A percentile compares a stretch with the other conserved stretches of the same genome.
Evolutionary conservation across 2,113 vertebrate genomes (phyloP).

Genomic region (rat (Rattus norvegicus)): DNA sequence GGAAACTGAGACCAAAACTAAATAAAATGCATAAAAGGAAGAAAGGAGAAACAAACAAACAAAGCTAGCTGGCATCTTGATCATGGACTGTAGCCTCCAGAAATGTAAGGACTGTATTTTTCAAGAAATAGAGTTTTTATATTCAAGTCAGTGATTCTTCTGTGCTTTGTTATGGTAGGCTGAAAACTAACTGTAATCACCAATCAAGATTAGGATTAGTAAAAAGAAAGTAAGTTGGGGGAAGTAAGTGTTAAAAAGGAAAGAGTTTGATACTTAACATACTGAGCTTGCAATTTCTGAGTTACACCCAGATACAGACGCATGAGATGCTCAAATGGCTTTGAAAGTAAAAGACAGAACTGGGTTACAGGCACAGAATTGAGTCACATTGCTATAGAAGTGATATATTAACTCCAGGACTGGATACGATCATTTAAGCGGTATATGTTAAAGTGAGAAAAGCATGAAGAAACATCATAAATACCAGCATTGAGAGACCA

Average conservation of each 20-base stretch:
- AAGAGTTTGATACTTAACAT: neutral
- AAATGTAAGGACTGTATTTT: neutral
- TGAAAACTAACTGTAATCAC: conserved; percentile 22
- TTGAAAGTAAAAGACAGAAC: conserved; percentile 52
- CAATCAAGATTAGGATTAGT: neutral
- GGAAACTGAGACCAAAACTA: neutral
- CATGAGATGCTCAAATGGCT: neutral
- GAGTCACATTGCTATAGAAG: neutral
- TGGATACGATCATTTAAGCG: conserved; percentile 36
- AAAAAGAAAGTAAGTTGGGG: neutral
- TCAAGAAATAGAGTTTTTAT: neutral
- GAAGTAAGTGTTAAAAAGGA: neutral
- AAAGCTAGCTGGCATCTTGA: neutral
- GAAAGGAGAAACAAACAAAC: neutral
- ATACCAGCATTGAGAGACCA: conserved; percentile 10
- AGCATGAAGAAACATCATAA: conserved; percentile 50
- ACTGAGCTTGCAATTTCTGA: conserved; percentile 36
- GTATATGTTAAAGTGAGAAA: neutral
- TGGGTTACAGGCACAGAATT: neutral
- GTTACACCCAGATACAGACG: neutral
- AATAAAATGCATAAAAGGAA: neutral
- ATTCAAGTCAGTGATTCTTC: neutral
- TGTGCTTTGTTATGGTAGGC: neutral
- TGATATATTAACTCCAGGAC: conserved; percentile 1
- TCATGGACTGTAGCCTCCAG: neutral